Conservation (phyloP, 2,797 vertebrate species). For the Psittacula derbiana region DNA sequence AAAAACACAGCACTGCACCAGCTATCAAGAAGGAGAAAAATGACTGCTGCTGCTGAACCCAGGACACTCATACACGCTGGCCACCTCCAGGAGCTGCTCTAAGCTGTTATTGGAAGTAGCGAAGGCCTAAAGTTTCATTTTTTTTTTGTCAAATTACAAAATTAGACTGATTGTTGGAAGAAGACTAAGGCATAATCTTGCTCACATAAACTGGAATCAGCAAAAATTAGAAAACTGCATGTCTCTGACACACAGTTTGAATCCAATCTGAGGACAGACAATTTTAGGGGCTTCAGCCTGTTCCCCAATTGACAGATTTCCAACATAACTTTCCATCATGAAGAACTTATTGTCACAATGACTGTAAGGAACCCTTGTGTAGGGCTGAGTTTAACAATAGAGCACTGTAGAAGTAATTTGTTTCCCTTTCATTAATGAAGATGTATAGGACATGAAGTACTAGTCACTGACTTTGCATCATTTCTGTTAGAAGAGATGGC, state of each 20-base stretch:
- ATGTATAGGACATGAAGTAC: conserved; percentile 24
- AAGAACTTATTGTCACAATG: neutral
- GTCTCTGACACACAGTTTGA: neutral
- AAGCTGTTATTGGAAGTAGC: neutral
- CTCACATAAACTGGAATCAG: neutral
- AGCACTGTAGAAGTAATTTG: neutral
- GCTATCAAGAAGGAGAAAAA: too few relatives aligned
- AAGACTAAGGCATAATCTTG: neutral
- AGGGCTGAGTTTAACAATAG: neutral
- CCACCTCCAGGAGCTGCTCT: neutral
- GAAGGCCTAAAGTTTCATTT: neutral
- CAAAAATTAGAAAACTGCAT: neutral
- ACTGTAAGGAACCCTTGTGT: neutral
- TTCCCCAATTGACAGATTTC: neutral
- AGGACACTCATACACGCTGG: neutral
- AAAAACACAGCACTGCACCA: too few relatives aligned
- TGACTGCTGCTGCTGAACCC: too few relatives aligned
- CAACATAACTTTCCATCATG: neutral
- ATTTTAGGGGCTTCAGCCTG: neutral
- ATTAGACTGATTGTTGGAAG: neutral
- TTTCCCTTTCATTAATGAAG: conserved; percentile 54
- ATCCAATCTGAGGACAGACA: neutral
- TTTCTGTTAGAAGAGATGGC: neutral
- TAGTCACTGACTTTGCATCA: neutral
- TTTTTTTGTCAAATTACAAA: neutral